phyloP scores from a whole-genome alignment of 1,140 invertebrate species.

The Brachionus rotundiformis region DNA sequence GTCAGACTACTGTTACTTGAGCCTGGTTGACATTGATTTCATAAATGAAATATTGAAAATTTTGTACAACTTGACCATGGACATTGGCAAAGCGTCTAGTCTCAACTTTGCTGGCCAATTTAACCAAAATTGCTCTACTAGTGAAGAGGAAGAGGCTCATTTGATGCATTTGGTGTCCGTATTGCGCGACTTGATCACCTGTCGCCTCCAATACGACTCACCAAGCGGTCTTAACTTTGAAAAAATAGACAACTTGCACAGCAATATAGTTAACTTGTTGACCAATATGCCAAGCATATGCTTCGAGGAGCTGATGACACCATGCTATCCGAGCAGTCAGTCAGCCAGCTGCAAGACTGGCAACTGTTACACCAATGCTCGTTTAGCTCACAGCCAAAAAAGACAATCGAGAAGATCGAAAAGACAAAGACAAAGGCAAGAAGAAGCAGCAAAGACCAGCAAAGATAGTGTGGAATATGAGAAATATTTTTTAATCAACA shows the following conservation, averaged over 20 bases:
- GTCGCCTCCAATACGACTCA: constrained; percentile 71
- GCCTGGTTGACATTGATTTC: constrained; percentile 68
- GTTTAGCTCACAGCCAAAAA: constrained; percentile 15
- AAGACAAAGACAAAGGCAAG: constrained; percentile 52
- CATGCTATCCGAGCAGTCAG: constrained; percentile 55
- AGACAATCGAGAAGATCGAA: constrained; percentile 30
- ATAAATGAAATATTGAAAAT: constrained; percentile 82
- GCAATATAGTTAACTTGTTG: constrained; percentile 69
- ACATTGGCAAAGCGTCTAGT: constrained; percentile 62
- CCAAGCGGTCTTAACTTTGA: constrained; percentile 74
- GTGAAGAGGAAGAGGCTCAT: constrained; percentile 72
- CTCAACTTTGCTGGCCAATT: constrained; percentile 52
- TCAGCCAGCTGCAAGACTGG: constrained; percentile 54
- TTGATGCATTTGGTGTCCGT: constrained; percentile 74
- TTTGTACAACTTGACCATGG: constrained; percentile 80
- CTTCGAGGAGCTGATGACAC: constrained; percentile 67
- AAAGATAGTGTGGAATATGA: constrained; percentile 7
- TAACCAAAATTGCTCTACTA: constrained; percentile 58
- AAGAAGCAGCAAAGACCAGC: constrained; percentile 56
- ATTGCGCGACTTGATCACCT: constrained; percentile 73
- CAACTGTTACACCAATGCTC: constrained; percentile 36
- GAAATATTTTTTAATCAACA: background rate
- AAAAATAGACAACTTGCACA: constrained; percentile 65
- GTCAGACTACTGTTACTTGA: constrained; percentile 48
- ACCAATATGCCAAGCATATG: constrained; percentile 67